Base-by-base conservation (phyloP, 2,113 vertebrate genomes). In the Zingel zingel region DNA sequence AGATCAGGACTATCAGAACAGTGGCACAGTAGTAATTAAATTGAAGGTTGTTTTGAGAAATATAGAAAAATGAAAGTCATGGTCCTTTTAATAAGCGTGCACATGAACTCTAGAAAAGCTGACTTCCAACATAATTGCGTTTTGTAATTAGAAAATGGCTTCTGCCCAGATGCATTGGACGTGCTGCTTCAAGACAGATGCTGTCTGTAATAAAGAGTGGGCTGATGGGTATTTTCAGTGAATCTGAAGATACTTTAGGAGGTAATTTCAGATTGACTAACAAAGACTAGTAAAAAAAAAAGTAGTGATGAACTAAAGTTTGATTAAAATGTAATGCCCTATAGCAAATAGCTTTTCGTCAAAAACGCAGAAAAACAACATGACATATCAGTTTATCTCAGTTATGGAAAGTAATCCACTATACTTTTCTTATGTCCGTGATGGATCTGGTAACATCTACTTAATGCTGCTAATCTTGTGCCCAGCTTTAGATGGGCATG, bases 11-110 rank as follows among this genome's bases (percentile, higher is more conserved):
- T 21, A 50, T 77, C 58, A 65, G 68, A 85, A 82, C 5, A 21
- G 70, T 81, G 65, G 69, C 63, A 66, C 39, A 6, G 59, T 68
- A 54, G 61, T 87, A 90, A 94, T 94, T 92, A 91, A 89, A 89
- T 67, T 67, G 77, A 86, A 90, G 72, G 65, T 78, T 92, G 84
- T 88, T 89, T 85, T 86, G 59, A 88, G 77, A 86, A 86, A 82
- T 82, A 67, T 19, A 65, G 75, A 74, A 83, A 84, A 88, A 84
- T 79, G 23, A 89, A 81, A 89, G 72, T 84, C 82, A 79, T 27
- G 64, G 62, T 74, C 74, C 64, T 86, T 66, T 90, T 85, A 85
- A 82, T 84, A 79, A 84, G 66, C 27, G 23, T 47, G 10, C 69
- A 59, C 54, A 77, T 84, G 58, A 90, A 90, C 79, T 84, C 79